Conservation (phyloP, 2,888 invertebrate genomes). For the Tupiocoris notatus region DNA sequence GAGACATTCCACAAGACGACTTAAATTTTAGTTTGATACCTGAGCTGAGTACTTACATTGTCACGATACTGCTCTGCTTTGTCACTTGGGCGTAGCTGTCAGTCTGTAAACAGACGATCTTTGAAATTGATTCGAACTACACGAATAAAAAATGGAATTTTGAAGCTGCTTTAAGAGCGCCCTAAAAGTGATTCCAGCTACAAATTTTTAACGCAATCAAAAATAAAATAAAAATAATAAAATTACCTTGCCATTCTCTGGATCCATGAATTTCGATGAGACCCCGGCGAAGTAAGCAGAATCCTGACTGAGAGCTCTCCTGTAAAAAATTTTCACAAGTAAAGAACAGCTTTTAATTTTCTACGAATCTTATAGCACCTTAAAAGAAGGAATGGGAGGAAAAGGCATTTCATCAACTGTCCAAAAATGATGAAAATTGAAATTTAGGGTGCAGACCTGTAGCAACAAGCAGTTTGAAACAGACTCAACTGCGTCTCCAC, state of each 20-base stretch:
- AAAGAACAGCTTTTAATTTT: too few relatives aligned
- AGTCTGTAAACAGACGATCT: constrained; percentile 14
- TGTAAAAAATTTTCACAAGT: constrained; percentile 6
- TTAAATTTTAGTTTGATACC: too few relatives aligned
- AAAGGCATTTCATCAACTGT: too few relatives aligned
- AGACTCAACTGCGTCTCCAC: not conserved
- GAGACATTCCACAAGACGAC: too few relatives aligned
- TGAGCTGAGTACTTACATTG: constrained; percentile 27
- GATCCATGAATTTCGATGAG: constrained; percentile 34
- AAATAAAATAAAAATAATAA: not conserved
- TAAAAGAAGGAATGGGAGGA: too few relatives aligned
- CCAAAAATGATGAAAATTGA: too few relatives aligned
- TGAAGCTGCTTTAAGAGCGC: not conserved
- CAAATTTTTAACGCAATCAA: not conserved
- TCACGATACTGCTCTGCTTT: constrained; percentile 36
- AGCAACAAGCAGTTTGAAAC: not conserved
- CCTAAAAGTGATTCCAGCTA: not conserved
- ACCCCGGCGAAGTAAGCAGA: constrained; percentile 33
- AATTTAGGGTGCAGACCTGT: too few relatives aligned
- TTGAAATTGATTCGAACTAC: not conserved
- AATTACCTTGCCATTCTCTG: constrained; percentile 21
- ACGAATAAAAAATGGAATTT: not conserved
- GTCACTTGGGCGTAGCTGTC: constrained; percentile 18
- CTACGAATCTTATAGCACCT: too few relatives aligned
- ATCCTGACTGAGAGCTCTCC: constrained; percentile 40